These are phyloP conservation scores for Cladorhizidae sp. DNA, from an alignment of 37 sponge, comb jelly and placozoan genomes.

Conservation along the genomic window DNA sequence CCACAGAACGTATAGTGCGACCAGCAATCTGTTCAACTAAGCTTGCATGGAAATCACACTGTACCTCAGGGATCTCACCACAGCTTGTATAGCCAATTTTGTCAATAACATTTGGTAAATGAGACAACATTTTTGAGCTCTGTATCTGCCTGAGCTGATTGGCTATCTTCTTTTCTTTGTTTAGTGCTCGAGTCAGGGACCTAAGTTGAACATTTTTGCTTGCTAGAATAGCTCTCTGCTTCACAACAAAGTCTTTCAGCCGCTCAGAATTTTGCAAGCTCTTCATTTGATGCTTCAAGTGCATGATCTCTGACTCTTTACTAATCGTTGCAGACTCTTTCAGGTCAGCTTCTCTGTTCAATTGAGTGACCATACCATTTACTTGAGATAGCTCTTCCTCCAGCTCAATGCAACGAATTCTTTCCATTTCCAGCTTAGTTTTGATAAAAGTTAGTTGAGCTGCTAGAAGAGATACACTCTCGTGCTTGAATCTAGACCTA, in stretches of 20 bases:
- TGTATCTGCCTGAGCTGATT: conserved; percentile 6
- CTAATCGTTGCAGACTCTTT: conserved; percentile 16
- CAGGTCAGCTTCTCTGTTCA: conserved; percentile 13
- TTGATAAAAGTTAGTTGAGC: not conserved
- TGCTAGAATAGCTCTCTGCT: conserved; percentile 10
- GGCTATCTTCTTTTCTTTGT: conserved; percentile 15
- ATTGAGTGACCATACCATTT: conserved; percentile 15
- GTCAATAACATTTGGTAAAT: not conserved
- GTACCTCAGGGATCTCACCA: too few relatives aligned
- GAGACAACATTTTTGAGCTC: not conserved
- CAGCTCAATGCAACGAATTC: conserved; percentile 34
- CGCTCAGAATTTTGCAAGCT: conserved; percentile 18
- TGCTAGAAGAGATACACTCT: not conserved
- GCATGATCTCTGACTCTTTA: conserved; percentile 44
- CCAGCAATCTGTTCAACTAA: conserved; percentile 40
- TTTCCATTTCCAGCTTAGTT: conserved; percentile 34
- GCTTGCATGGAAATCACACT: not conserved
- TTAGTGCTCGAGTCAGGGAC: conserved; percentile 31
- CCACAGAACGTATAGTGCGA: conserved; percentile 29
- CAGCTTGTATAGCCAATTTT: not conserved
- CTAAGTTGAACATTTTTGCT: conserved; percentile 52
- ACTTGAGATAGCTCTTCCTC: conserved; percentile 44
- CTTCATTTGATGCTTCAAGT: conserved; percentile 46
- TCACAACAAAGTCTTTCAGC: conserved; percentile 42
- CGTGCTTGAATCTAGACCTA: conserved; percentile 1